Evolutionary conservation across 2,113 vertebrate species (phyloP).

Genomic region (Seriola rivoliana): DNA sequence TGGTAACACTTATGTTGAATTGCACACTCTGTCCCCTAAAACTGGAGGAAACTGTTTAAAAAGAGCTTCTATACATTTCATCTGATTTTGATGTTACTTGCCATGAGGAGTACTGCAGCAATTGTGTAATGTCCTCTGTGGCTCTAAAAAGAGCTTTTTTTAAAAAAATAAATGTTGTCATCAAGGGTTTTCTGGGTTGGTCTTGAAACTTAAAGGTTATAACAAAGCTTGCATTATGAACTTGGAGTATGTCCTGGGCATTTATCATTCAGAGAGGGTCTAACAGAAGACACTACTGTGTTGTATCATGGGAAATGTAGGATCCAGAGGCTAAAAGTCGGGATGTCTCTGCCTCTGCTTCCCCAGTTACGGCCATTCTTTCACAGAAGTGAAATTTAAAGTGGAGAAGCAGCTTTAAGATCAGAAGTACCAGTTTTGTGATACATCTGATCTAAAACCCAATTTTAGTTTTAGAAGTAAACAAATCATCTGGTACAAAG

Average conservation of each 20-base stretch:
- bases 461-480: conserved; percentile 4
- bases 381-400: not conserved
- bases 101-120: not conserved
- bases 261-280: not conserved
- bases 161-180: not conserved
- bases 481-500: not conserved
- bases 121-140: not conserved
- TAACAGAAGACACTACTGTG: not conserved
- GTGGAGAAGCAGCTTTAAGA: not conserved
- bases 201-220: not conserved
- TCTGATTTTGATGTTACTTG: not conserved
- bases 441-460: no score
- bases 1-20: not conserved
- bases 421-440: not conserved
- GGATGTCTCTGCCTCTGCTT: not conserved
- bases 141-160: not conserved
- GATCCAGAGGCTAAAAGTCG: not conserved
- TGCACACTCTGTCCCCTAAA: not conserved
- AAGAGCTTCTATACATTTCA: not conserved
- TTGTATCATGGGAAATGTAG: not conserved
- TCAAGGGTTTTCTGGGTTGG: no score
- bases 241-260: not conserved
- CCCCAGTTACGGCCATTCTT: not conserved
- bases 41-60: no score
- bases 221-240: not conserved